Base-by-base conservation (phyloP, 2,113 vertebrate genomes). In the Artemisiospiza belli region DNA sequence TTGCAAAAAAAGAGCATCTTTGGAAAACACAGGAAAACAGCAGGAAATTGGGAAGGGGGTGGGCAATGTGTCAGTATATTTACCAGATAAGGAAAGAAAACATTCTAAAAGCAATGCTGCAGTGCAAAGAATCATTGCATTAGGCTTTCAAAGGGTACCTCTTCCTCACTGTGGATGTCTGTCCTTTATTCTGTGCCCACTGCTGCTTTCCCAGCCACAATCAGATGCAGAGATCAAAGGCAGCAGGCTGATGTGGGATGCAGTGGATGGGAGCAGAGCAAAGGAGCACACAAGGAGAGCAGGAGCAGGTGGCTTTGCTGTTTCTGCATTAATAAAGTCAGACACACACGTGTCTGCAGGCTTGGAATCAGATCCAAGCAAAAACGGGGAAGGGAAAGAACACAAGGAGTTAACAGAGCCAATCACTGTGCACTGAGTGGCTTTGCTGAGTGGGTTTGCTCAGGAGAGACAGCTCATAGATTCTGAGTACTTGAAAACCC, bases 271-370 rank as follows among this genome's bases (percentile, higher is more conserved):
- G 16, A 84, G 16, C 24, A 62, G 51, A 54, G n/a, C 2, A 28
- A 46, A 72, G 57, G 35, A 59, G 3, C 8, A 6, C 6, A 5
- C 0, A 3, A 47, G 30, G 33, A 44, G 23, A 80, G 24, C 7
- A 72, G 39, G 21, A 64, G 28, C 33, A 52, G 21, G 14, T 3
- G 4, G 23, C 27, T 69, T 63, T 27, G 1, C 22, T 66, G 15
- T 1, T 23, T 19, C 43, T 18, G 12, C 6, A 2, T 13, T 6
- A 39, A 8, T 24, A 5, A 66, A 41, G 17, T n/a, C 23, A 90
- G 28, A 17, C 18, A 31, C 22, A 11, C 2, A 3, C 0, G 0
- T 5, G 20, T 30, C 31, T 55, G 54, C 17, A 28, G 16, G 37
- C 43, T 35, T 47, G 39, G 28, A 52, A 44, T 7, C 28, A 10